These are phyloP conservation scores for Anoura caudifer DNA, from an alignment of 2,113 vertebrate species.

Conservation along the genomic window DNA sequence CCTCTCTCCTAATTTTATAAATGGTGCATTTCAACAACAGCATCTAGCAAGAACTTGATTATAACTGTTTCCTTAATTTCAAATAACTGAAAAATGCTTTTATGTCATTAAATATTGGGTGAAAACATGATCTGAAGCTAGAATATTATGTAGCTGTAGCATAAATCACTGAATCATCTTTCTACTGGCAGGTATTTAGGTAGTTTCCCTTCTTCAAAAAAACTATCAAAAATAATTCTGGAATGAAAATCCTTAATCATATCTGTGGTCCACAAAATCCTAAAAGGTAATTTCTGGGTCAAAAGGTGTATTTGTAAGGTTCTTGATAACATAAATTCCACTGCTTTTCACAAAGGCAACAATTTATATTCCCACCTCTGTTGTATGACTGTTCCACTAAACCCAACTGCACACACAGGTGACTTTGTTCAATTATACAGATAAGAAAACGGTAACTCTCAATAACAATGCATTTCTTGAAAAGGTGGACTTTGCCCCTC, in stretches of 20 bases:
- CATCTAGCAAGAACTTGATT: neutral
- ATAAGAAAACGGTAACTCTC: neutral
- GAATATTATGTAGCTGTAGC: neutral
- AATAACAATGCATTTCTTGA: neutral
- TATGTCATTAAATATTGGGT: neutral
- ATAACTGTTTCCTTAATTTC: neutral
- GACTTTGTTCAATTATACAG: neutral
- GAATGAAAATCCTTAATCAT: neutral
- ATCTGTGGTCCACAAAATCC: neutral
- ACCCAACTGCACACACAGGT: neutral
- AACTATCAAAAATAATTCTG: neutral
- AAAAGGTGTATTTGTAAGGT: neutral
- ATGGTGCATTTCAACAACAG: neutral
- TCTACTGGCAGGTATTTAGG: neutral
- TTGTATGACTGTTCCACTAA: neutral
- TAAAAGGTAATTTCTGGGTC: neutral
- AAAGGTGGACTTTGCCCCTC: neutral
- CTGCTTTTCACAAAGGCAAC: neutral
- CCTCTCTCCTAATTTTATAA: neutral
- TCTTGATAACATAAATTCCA: neutral
- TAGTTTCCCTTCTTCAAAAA: neutral
- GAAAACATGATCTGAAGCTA: neutral
- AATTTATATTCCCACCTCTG: neutral
- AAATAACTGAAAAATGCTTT: neutral
- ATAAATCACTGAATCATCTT: neutral